These are phyloP conservation scores for Myiopsitta monachus DNA, from an alignment of 2,113 vertebrate genomes.

Conservation along the genomic window DNA sequence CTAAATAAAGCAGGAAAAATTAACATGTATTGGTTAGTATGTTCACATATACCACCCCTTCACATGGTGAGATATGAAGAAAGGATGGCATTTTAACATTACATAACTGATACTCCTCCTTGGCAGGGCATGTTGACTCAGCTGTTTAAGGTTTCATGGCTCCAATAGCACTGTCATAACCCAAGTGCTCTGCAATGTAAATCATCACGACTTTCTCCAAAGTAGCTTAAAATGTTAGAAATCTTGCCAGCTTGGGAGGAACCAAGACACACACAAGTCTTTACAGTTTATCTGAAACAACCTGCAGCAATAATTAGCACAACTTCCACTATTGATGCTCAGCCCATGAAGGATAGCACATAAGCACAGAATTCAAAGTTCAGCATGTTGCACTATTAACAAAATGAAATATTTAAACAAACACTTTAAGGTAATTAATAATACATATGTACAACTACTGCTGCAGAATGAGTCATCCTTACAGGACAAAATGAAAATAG, in stretches of 20 bases:
- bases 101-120: not conserved
- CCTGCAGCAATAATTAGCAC: not conserved
- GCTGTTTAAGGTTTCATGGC: not conserved
- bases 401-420: constrained; percentile 73
- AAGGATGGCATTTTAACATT: not conserved
- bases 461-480: constrained; percentile 59
- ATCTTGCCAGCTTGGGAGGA: not conserved
- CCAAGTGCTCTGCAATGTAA: not conserved
- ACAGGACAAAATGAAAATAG: constrained; percentile 33
- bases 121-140: not conserved
- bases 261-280: not conserved
- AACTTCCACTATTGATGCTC: not conserved
- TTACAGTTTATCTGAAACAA: constrained; percentile 46
- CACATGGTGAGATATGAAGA: not conserved
- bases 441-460: constrained; percentile 58
- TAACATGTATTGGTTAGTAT: not conserved
- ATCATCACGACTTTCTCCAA: not conserved
- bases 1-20: not conserved
- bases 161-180: not conserved
- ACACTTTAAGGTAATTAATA: constrained; percentile 70
- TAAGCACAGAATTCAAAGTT: constrained; percentile 21
- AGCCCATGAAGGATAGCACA: constrained; percentile 5
- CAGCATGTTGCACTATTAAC: constrained; percentile 61
- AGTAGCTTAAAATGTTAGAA: not conserved
- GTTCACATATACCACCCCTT: not conserved